A percentile compares a stretch with the other conserved stretches of the same genome.
Evolutionary conservation across 2,888 invertebrate species (phyloP).

Genomic region (Acleris cristana): DNA sequence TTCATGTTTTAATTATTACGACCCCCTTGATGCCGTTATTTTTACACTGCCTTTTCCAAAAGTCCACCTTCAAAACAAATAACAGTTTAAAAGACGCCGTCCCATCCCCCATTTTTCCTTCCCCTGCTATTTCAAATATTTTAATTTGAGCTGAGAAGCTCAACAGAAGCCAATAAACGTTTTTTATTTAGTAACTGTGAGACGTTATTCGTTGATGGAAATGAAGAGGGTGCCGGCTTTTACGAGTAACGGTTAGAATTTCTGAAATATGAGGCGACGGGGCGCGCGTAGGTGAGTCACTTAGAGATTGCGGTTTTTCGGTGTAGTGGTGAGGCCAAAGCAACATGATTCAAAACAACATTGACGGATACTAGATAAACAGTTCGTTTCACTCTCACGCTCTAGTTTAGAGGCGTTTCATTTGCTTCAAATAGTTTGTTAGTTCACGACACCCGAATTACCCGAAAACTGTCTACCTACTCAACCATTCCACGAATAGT

Average conservation of each 20-base stretch:
- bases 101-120: slow-evolving; percentile 12
- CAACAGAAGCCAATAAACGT: slow-evolving; percentile 36
- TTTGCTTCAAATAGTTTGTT: no score
- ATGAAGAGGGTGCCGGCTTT: slow-evolving; percentile 52
- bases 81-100: slow-evolving; percentile 8
- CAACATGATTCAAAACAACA: no score
- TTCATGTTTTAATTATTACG: no score
- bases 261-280: slow-evolving; percentile 70
- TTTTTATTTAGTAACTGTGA: slow-evolving; percentile 36
- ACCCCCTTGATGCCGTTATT: no score
- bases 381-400: no score
- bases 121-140: slow-evolving; percentile 28
- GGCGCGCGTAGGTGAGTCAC: slow-evolving; percentile 42
- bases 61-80: slow-evolving; percentile 17
- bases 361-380: no score
- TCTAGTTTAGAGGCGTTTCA: no score
- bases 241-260: slow-evolving; percentile 63
- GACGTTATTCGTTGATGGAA: slow-evolving; percentile 40
- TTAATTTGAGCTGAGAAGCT: slow-evolving; percentile 26
- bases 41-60: not conserved
- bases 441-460: no score
- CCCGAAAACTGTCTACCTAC: no score
- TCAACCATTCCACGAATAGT: no score
- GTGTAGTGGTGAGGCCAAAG: no score
- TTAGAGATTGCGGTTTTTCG: no score